Base-by-base conservation (phyloP, 2,797 vertebrate genomes). In the Rhinichthys osculus region DNA sequence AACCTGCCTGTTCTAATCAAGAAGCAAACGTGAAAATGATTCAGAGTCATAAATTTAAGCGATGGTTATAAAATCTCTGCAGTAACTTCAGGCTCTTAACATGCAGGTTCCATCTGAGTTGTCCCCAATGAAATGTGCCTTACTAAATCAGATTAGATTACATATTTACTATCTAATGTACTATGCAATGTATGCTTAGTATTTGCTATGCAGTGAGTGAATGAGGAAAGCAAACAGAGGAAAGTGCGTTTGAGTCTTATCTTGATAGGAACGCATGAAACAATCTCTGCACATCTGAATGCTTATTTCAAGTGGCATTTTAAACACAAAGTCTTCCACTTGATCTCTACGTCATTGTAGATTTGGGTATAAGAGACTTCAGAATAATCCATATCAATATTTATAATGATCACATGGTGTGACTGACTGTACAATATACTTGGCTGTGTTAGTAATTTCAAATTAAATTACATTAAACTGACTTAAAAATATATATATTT, bases 1-100 rank as follows among this genome's bases (percentile, higher is more conserved):
- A 83, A 77, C 84, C 74, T 88, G 85, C 59, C 66, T 80, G 42
- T 54, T 78, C 7, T 62, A 52, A 83, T 87, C 52, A 88, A 52
- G 35, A 44, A 81, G 77, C 33, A 78, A 78, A 87, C 72, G 67
- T 57, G 40, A 87, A 81, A 67, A 73, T 81, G n/a, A 62, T 70
- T 79, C 57, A 7, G 73, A 70, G 57, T 81, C 47, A 74, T 52
- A 73, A 17, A 81, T 82, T 69, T 78, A 59, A 85, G 71, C 38
- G 7, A 30, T 5, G 27, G 82, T 76, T 80, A 80, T 73, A 84
- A 70, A 59, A 33, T 78, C 40, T 50, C 38, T 23, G 59, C 78
- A 70, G 64, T 84, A 69, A 30, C 35, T 80, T 40, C 70, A 27
- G n/a, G 47, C 47, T 81, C 23, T 73, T 69, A 83, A n/a, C 62